Base-by-base conservation (phyloP, 2,797 vertebrate genomes). In the Poeciliopsis turneri region DNA sequence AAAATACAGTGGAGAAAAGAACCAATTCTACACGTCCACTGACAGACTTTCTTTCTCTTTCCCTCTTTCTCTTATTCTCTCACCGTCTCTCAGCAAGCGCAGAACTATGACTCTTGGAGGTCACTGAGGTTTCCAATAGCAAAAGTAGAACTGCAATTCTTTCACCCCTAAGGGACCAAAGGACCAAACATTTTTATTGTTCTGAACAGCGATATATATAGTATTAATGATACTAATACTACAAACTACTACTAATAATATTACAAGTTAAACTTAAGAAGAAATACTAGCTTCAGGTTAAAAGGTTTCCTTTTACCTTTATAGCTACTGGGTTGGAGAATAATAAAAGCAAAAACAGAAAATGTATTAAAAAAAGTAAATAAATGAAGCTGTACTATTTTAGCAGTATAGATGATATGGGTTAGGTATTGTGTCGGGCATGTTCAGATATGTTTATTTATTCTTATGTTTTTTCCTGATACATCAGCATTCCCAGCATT, bases 121-220 rank as follows among this genome's bases (percentile, higher is more conserved):
- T 96, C 94, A 92, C 92, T 85, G 94, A 95, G 93, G 94, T 95
- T 95, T 94, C 94, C 95, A 93, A 94, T 94, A 95, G 92, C 92
- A 90, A 95, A 94, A 93, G 92, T 93, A 95, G 93, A 94, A 95
- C 95, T 95, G 95, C 94, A 94, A 94, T 92, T 95, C 93, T 95
- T 94, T 95, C 94, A 95, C 93, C 95, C 95, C 91, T 93, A 95
- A 94, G 95, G 96, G 96, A 96, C 96, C 96, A 96, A 96, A 96
- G 96, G 96, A 96, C 96, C 95, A 96, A 96, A 96, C 95, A 91
- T 96, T 96, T 96, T 94, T 96, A 96, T 96, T 94, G 94, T 95
- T 96, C 93, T 92, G 90, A 93, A 94, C 95, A 94, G 94, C 96
- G 94, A 95, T 94, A 95, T 96, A 96, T 96, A 96, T 95, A 94